Conservation (phyloP, 2,113 vertebrate species). For the Syngnathus floridae region DNA sequence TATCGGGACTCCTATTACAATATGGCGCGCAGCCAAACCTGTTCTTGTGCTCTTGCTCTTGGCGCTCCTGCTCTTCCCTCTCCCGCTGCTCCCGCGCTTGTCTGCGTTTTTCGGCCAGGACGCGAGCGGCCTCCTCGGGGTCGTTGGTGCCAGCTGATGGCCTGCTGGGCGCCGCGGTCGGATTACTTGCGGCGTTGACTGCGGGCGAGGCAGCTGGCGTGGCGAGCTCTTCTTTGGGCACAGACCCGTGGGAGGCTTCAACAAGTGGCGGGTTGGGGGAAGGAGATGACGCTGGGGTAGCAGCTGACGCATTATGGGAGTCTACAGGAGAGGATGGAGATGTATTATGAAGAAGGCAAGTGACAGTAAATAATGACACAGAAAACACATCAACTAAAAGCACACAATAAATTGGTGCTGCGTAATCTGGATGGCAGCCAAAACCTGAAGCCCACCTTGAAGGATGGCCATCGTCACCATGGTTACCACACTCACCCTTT, state of each 20-base stretch:
- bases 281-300: conserved; percentile 47
- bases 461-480: conserved; percentile 6
- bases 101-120: conserved; percentile 84
- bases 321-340: conserved; percentile 26
- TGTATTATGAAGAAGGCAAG: neutral
- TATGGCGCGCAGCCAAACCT: conserved; percentile 65
- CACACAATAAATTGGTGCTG: no score
- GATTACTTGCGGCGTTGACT: conserved; percentile 12
- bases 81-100: conserved; percentile 91
- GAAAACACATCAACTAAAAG: no score
- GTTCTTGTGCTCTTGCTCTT: conserved; percentile 80
- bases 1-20: no score
- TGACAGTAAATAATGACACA: no score
- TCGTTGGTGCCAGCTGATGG: conserved; percentile 84
- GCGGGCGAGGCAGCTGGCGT: conserved; percentile 16
- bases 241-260: conserved; percentile 11
- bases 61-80: conserved; percentile 82
- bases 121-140: conserved; percentile 83
- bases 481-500: conserved; percentile 54
- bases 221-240: neutral
- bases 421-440: conserved; percentile 7
- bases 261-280: conserved; percentile 39
- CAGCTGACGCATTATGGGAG: conserved; percentile 46
- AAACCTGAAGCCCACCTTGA: conserved; percentile 13
- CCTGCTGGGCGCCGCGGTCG: conserved; percentile 49